Percentiles rank a stretch among this genome's conserved stretches.
These are phyloP conservation scores for Mesembrinibis cayennensis DNA, from an alignment of 2,113 vertebrate species.

Conservation along the genomic window DNA sequence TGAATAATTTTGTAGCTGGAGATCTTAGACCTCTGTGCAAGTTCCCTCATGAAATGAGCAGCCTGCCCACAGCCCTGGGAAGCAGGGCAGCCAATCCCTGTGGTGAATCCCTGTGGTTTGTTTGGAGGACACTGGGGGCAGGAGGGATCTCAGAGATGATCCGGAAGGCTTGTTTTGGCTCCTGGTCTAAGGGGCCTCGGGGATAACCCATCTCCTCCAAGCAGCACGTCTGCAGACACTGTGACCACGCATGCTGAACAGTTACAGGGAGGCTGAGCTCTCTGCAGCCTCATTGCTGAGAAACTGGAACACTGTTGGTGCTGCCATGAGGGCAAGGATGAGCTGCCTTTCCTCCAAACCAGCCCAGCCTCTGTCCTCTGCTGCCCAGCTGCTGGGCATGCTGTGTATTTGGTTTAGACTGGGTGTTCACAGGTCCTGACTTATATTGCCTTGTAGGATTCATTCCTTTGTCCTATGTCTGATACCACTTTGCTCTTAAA, in stretches of 20 bases:
- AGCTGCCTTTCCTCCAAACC: not conserved
- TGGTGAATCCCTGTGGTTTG: not conserved
- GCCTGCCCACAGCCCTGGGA: not conserved
- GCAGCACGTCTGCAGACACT: not conserved
- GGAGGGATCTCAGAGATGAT: not conserved
- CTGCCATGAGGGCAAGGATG: not conserved
- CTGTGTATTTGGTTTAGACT: not conserved
- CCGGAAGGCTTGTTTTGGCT: not conserved
- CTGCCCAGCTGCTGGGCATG: not conserved
- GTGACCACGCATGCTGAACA: not conserved
- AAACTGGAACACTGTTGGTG: not conserved
- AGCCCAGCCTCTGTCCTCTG: not conserved
- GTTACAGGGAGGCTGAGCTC: not conserved
- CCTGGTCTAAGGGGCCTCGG: not conserved
- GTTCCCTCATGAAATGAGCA: not conserved
- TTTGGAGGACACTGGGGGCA: not conserved
- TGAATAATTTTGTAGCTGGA: not conserved
- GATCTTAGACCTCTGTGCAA: not conserved
- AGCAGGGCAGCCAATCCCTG: not conserved
- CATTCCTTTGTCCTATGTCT: not conserved
- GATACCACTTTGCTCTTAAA: not conserved
- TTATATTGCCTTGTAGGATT: not conserved
- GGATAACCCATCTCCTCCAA: not conserved
- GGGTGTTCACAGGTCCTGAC: not conserved
- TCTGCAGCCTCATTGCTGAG: not conserved